phyloP scores from a whole-genome alignment of 2,797 vertebrate species.

The Gymnoscopelus braueri region DNA sequence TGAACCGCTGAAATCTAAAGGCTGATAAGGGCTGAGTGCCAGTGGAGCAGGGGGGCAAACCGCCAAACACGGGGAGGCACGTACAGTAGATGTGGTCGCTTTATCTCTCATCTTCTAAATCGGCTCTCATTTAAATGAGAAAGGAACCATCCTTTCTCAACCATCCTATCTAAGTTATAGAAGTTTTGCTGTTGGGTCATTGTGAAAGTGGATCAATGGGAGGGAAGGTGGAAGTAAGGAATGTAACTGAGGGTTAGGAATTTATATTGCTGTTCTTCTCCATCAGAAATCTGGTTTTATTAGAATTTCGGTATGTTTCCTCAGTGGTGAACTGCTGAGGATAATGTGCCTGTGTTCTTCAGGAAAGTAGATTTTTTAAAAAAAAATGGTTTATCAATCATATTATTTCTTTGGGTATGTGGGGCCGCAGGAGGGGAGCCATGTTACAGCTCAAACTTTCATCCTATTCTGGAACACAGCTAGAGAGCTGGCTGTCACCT shows the following conservation, averaged over 20 bases:
- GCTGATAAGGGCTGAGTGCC: conserved; percentile 55
- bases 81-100: background rate
- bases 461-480: conserved; percentile 19
- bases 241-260: background rate
- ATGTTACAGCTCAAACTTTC: conserved; percentile 46
- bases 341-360: background rate
- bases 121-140: conserved; percentile 5
- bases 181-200: conserved; percentile 38
- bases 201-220: background rate
- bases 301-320: background rate
- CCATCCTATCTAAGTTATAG: conserved; percentile 20
- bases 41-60: conserved; percentile 50
- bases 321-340: conserved; percentile 2
- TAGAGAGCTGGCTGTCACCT: conserved; percentile 23
- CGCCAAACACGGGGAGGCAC: background rate
- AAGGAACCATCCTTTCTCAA: background rate
- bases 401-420: too few relatives aligned
- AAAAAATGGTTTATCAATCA: background rate
- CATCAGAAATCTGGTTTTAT: background rate
- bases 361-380: background rate
- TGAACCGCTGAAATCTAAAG: conserved; percentile 56
- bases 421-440: background rate
- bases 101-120: background rate
- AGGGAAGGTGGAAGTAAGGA: background rate
- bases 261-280: background rate